phyloP scores from a whole-genome alignment of 2,797 vertebrate species.

The Ctenosaura bakeri region DNA sequence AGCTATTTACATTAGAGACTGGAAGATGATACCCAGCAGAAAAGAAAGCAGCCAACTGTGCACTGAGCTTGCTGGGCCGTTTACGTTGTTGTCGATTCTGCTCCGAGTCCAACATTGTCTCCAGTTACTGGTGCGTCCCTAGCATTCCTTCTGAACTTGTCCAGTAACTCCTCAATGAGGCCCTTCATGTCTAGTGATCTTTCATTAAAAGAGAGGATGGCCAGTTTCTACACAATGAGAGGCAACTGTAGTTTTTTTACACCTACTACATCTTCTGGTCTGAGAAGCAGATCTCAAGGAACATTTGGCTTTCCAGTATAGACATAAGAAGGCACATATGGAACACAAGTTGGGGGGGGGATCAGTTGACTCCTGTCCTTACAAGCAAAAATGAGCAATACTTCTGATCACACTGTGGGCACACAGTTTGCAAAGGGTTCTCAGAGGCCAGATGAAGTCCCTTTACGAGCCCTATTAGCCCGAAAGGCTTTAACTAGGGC shows the following conservation, averaged over 20 bases:
- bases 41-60: background rate
- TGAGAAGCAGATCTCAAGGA: background rate
- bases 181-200: background rate
- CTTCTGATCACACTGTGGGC: background rate
- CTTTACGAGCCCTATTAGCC: background rate
- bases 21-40: background rate
- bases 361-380: background rate
- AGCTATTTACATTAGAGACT: no score
- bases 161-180: background rate
- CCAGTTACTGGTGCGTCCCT: no score
- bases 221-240: background rate
- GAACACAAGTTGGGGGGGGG: background rate
- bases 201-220: background rate
- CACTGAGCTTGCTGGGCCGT: background rate
- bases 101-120: background rate
- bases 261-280: background rate
- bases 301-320: background rate
- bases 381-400: background rate
- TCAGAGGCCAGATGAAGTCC: background rate
- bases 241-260: no score
- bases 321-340: background rate
- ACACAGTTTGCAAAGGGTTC: background rate
- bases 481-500: no score
- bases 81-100: background rate
- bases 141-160: background rate